Conservation (phyloP, 2,113 vertebrate genomes). For the Siniperca chuatsi region DNA sequence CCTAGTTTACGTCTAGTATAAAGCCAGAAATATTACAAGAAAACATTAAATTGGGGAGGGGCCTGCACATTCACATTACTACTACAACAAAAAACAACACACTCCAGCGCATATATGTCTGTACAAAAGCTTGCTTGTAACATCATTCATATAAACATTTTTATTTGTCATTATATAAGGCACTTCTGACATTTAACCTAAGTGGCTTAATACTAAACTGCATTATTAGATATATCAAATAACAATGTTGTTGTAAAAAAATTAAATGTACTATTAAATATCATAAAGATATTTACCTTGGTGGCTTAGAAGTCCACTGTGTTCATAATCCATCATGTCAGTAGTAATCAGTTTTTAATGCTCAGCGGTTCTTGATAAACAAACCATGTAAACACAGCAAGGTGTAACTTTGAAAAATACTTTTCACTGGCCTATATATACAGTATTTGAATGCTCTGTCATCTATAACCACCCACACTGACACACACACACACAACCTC, state of each 20-base stretch:
- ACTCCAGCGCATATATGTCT: too few species aligned
- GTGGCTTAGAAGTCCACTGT: neutral
- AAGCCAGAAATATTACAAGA: neutral
- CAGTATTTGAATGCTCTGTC: neutral
- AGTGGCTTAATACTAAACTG: neutral
- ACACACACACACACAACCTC: neutral
- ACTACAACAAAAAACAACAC: neutral
- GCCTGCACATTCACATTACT: neutral
- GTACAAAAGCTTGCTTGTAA: neutral
- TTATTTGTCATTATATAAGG: neutral
- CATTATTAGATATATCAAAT: neutral
- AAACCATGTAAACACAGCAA: neutral
- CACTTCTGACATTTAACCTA: neutral
- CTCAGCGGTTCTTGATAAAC: neutral
- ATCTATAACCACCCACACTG: slow-evolving; percentile 20
- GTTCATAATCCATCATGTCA: slow-evolving; percentile 41
- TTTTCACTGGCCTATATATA: slow-evolving; percentile 30
- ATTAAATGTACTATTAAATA: neutral
- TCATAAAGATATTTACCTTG: slow-evolving; percentile 55
- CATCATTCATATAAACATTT: neutral
- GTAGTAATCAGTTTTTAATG: neutral
- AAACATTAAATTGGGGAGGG: neutral
- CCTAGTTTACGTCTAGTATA: neutral
- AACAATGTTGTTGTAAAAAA: neutral
- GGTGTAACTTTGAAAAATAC: neutral